These are phyloP conservation scores for Anthoscopus minutus DNA, from an alignment of 2,113 vertebrate genomes.

Conservation along the genomic window DNA sequence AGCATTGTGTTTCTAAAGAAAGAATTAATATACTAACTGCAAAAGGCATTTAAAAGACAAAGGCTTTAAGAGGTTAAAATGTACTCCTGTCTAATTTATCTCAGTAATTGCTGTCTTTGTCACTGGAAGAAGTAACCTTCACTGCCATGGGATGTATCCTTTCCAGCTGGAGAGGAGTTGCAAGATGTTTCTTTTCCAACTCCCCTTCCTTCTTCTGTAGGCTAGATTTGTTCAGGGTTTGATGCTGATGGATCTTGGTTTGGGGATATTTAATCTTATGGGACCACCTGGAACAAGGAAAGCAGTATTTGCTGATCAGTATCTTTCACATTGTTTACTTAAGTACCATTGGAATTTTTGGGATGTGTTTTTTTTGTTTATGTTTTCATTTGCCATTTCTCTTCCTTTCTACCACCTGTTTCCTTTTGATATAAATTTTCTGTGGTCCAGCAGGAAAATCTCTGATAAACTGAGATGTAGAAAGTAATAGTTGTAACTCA, in stretches of 20 bases:
- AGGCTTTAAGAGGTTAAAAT: not conserved
- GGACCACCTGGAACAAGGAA: not conserved
- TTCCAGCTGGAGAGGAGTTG: not conserved
- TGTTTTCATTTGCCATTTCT: constrained; percentile 39
- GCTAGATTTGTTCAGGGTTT: not conserved
- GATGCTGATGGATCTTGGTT: not conserved
- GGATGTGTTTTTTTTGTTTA: not conserved
- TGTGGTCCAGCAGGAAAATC: not conserved
- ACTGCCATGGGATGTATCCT: not conserved
- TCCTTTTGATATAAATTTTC: constrained; percentile 17
- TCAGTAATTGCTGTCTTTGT: not conserved
- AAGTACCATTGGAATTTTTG: not conserved
- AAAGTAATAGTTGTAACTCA: not conserved
- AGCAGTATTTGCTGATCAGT: not conserved
- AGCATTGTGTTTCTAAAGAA: not conserved
- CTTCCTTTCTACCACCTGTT: constrained; percentile 31
- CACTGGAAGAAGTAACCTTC: not conserved
- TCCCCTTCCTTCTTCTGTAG: not conserved
- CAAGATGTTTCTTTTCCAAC: not conserved
- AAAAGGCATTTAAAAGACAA: not conserved
- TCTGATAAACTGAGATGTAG: not conserved
- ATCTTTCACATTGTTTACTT: constrained; percentile 23
- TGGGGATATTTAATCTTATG: not conserved
- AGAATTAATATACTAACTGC: not conserved
- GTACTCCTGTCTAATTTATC: not conserved